Conservation (phyloP, 1,140 invertebrate genomes). For the Apis florea region DNA sequence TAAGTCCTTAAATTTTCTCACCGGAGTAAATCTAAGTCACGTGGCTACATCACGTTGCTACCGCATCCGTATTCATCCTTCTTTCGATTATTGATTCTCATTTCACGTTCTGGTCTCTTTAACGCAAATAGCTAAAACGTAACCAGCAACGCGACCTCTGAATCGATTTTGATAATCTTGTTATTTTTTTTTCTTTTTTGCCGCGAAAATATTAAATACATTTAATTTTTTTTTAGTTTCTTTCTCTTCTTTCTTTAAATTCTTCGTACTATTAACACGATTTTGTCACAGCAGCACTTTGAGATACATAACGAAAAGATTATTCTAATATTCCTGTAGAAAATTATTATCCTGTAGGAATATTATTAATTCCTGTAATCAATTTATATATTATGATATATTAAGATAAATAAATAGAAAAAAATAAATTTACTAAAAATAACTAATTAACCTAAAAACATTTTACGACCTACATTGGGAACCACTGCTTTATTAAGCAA, state of each 20-base stretch:
- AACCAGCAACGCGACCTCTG: background rate
- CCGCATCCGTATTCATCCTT: constrained; percentile 26
- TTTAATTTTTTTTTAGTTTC: background rate
- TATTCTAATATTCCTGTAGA: no score
- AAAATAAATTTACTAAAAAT: no score
- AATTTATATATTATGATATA: no score
- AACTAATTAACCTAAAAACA: no score
- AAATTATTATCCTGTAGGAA: no score
- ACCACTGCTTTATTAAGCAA: no score
- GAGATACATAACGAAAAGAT: no score
- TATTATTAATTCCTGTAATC: no score
- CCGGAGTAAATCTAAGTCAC: constrained; percentile 38
- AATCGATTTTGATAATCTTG: background rate
- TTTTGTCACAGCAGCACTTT: no score
- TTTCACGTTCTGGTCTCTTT: background rate
- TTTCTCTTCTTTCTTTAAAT: background rate
- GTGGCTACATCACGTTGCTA: constrained; percentile 61
- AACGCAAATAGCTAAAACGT: background rate
- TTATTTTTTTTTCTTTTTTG: background rate
- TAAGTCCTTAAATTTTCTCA: constrained; percentile 22
- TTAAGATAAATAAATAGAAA: no score
- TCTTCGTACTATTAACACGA: no score
- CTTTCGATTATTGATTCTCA: constrained; percentile 62
- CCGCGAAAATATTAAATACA: background rate
- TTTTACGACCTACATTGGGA: no score